Base-by-base conservation (phyloP, 2,113 vertebrate genomes). In the Chaetura pelagica region DNA sequence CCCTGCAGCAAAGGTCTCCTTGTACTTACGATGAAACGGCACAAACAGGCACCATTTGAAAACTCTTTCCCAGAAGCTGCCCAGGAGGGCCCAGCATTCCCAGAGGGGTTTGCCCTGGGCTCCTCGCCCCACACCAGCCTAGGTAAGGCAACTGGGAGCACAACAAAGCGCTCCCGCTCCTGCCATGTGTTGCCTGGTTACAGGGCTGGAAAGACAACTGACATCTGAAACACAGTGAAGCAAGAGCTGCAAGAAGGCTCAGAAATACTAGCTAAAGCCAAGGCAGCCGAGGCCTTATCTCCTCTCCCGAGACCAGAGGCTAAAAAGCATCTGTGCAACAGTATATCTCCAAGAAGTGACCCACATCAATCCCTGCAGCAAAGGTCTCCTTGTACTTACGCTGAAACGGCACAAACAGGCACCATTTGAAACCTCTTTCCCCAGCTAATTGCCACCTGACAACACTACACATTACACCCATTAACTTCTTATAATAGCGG, bases 121-220 rank as follows among this genome's bases (percentile, higher is more conserved):
- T 79, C 81, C 82, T 46, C 54, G 9, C 51, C 54, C 61, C 16
- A 14, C 54, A 67, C 18, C 15, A 44, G 81, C 84, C 88, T 57
- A 84, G 96, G 90, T 71, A 40, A 81, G 89, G 44, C 84, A 79
- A 26, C 63, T 77, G 72, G 89, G 93, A 51, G 83, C 78, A 82
- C 7, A 96, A 93, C 86, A 94, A 83, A 91, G 92, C 27, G 0
- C 87, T 87, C 48, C 71, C 67, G 93, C 92, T 93, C 69, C 77
- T 88, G 92, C 52, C 62, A 4, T 15, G 82, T 42, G 96, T 71
- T 97, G 96, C 97, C 80, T 95, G 95, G 94, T 84, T 88, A 97
- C 96, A 86, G 85, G 57, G 76, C 74, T 94, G 93, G 74, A 85
- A 87, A 89, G 73, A 81, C 90, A 92, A 93, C 9, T 81, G 91